Evolutionary conservation across 2,113 vertebrate species (phyloP), one percentile per base, ranked within the genome.

Genomic region (Myodes glareolus): DNA sequence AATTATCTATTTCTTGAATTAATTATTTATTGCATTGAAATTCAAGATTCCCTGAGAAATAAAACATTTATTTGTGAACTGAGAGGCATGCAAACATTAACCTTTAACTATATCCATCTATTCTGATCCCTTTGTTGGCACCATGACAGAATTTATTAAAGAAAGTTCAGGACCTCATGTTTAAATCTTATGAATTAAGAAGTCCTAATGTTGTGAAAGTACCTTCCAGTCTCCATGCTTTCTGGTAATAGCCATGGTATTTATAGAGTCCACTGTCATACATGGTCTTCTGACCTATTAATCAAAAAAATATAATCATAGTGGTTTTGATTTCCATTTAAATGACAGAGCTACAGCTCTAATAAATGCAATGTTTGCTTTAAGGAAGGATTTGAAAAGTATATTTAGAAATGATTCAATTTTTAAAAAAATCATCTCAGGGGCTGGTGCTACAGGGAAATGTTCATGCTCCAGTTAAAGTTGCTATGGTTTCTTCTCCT

Each of bases 21-120:
- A 97, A 97, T 97, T 98, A 97, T 97, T 97, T 95, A 97, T 92
- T 89, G 84, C 63, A 91, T 84, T 93, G 80, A 92, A 97, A 97
- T 58, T 75, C 88, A 68, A 82, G 61, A 97, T 97, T 97, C 76
- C 81, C 92, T 81, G 73, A 75, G 91, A 98, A 97, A 96, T 97
- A 82, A 98, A 98, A 94, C 90, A 97, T 96, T 98, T 94, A 96
- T 97, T 95, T 97, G 88, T 97, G 97, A 95, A 89, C 92, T 52
- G 33, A 33, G 47, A 94, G 94, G 91, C 81, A 96, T 97, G 90
- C 88, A 95, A 86, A 87, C 91, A 96, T 94, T 97, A 97, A 97
- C 96, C 85, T 98, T 98, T 97, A 97, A 95, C 72, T 75, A 45
- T 55, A 84, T 84, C 63, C 75, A 97, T 96, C 94, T 94, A 88